These are phyloP conservation scores for Catostomus latipinnis DNA, from an alignment of 2,797 vertebrate species.

Conservation along the genomic window DNA sequence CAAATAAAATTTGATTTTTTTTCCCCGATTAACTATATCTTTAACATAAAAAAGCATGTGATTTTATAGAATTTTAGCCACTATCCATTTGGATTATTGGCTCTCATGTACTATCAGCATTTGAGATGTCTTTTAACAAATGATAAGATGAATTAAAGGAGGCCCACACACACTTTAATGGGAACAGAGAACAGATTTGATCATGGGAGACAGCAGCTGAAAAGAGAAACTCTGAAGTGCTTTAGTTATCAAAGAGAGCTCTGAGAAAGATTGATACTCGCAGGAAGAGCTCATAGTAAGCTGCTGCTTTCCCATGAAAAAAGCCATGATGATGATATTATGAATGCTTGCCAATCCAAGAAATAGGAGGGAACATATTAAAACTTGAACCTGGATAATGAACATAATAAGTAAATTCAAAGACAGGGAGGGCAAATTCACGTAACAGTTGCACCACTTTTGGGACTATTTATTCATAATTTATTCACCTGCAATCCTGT, in stretches of 20 bases:
- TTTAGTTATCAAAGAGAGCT: conserved; percentile 33
- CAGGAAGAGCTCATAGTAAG: conserved; percentile 18
- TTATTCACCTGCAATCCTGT: too few relatives aligned
- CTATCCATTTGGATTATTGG: conserved; percentile 35
- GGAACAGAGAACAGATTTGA: conserved; percentile 32
- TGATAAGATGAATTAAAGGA: conserved; percentile 41
- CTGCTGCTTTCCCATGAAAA: conserved; percentile 6
- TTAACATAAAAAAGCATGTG: background rate
- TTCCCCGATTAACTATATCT: background rate
- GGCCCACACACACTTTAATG: conserved; percentile 26
- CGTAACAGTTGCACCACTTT: too few relatives aligned
- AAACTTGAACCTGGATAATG: too few relatives aligned
- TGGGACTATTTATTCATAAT: too few relatives aligned
- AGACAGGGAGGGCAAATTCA: too few relatives aligned
- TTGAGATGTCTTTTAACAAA: conserved; percentile 43
- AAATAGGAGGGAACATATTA: background rate
- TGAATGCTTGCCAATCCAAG: background rate
- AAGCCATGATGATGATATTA: background rate
- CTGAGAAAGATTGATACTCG: background rate
- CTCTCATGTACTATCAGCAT: conserved; percentile 11
- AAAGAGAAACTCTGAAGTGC: conserved; percentile 30
- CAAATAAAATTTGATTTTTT: too few relatives aligned
- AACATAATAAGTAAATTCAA: too few relatives aligned
- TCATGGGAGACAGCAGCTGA: conserved; percentile 34
- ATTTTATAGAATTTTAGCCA: conserved; percentile 15